A percentile compares a stretch with the other conserved stretches of the same genome.
These are phyloP conservation scores for Platysteira castanea DNA, from an alignment of 2,113 vertebrate species.

Conservation along the genomic window DNA sequence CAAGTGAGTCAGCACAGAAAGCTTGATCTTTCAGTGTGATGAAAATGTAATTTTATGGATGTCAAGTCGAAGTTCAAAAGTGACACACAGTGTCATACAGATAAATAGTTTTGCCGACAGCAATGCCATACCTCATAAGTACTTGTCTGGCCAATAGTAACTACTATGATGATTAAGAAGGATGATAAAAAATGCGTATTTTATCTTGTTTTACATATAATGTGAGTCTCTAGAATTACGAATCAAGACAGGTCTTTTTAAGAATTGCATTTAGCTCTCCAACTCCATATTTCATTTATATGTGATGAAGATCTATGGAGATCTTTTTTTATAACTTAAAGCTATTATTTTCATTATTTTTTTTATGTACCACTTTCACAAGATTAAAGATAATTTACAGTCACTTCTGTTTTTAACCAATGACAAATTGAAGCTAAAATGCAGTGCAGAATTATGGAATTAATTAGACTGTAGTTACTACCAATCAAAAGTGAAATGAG, in stretches of 20 bases:
- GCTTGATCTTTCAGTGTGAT: slow-evolving; percentile 81
- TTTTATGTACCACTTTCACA: background rate
- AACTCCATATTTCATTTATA: background rate
- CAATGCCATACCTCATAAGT: slow-evolving; percentile 78
- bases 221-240: slow-evolving; percentile 39
- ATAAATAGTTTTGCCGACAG: slow-evolving; percentile 80
- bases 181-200: slow-evolving; percentile 57
- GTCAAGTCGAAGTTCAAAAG: slow-evolving; percentile 80
- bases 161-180: slow-evolving; percentile 59
- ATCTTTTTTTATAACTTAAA: background rate
- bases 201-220: slow-evolving; percentile 41
- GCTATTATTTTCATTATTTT: background rate
- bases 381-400: background rate
- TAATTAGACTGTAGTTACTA: background rate
- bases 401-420: background rate
- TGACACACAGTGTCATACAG: slow-evolving; percentile 76
- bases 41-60: slow-evolving; percentile 82
- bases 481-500: background rate
- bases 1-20: slow-evolving; percentile 74
- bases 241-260: background rate
- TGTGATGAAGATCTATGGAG: background rate
- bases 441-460: background rate
- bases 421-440: background rate
- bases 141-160: slow-evolving; percentile 64
- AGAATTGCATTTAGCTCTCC: slow-evolving; percentile 6